Evolutionary conservation across 2,113 vertebrate genomes (phyloP).

Genomic region (Oreotrochilus melanogaster): DNA sequence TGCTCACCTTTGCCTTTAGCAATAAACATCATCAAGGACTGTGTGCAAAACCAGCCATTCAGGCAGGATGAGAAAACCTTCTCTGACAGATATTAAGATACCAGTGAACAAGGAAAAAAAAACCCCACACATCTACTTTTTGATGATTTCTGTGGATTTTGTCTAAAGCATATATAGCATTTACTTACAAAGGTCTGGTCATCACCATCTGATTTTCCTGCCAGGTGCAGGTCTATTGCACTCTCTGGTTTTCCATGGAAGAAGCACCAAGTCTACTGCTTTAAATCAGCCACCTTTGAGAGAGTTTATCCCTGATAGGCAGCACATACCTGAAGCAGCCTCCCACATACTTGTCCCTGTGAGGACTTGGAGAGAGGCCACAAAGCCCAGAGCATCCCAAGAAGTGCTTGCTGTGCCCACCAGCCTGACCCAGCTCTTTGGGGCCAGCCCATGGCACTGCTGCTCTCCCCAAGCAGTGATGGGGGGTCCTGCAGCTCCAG

Average conservation of each 20-base stretch:
- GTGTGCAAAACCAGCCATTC: not conserved
- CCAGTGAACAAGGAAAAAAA: not conserved
- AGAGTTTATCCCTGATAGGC: not conserved
- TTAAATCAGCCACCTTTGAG: rapidly evolving
- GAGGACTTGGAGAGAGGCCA: not conserved
- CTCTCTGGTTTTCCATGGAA: not conserved
- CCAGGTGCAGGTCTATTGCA: not conserved
- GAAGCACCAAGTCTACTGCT: not conserved
- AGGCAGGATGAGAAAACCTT: not conserved
- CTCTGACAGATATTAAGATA: not conserved
- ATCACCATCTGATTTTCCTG: not conserved
- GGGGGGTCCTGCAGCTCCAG: not conserved
- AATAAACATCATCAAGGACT: not conserved
- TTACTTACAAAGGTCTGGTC: not conserved
- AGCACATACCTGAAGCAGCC: not conserved
- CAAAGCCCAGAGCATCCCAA: not conserved
- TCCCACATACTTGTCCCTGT: not conserved
- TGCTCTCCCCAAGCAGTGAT: rapidly evolving
- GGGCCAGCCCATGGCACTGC: not conserved
- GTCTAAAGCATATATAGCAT: not conserved
- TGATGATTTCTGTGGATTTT: not conserved
- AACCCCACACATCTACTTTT: not conserved
- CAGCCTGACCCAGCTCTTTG: rapidly evolving
- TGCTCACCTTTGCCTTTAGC: not conserved
- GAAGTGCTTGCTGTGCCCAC: not conserved